Evolutionary conservation across 2,113 vertebrate genomes (phyloP), one percentile per base, ranked within the genome.

Genomic region (Orientallactaga bullata): DNA sequence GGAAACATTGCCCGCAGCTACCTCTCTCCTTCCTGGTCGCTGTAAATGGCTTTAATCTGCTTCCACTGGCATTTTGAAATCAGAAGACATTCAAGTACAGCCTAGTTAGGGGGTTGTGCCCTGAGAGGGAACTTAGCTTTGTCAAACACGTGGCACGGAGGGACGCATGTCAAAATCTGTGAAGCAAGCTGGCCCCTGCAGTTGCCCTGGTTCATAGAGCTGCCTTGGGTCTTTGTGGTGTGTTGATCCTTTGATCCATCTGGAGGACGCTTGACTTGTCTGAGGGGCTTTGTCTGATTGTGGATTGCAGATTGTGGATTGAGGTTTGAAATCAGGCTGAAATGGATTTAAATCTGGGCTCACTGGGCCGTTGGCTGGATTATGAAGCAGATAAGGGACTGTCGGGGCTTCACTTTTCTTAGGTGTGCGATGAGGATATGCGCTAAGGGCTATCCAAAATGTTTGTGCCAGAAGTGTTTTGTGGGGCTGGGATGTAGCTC

Each of bases 41-140:
- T 96, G 96, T 89, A 89, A 96, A 96, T 94, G 96, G 93, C 93
- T 98, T 97, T 97, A 97, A 98, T 98, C 96, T 96, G 89, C 97
- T 98, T 98, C 97, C 95, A 93, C 96, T 97, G 97, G 96, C 91
- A 94, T 97, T 98, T 88, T 97, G 96, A 98, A 98, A 97, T 97
- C 90, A 86, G 96, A 94, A 97, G 96, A 98, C 97, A 97, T 97
- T 96, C 94, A 92, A 97, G 89, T 94, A 97, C 95, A 98, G 96
- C 89, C 96, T 97, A 97, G 98, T 98, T 98, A 97, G 93, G 94
- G 93, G 95, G 96, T 96, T 96, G 97, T 96, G 94, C 94, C 94
- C 89, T 92, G 95, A 96, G 95, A 95, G 94, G 91, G 86, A 92
- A 95, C 97, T 97, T 95, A 95, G 95, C 97, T 98, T 95, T 96